These are phyloP conservation scores for Sorex maritimensis DNA, from an alignment of 2,797 vertebrate genomes.

Conservation along the genomic window DNA sequence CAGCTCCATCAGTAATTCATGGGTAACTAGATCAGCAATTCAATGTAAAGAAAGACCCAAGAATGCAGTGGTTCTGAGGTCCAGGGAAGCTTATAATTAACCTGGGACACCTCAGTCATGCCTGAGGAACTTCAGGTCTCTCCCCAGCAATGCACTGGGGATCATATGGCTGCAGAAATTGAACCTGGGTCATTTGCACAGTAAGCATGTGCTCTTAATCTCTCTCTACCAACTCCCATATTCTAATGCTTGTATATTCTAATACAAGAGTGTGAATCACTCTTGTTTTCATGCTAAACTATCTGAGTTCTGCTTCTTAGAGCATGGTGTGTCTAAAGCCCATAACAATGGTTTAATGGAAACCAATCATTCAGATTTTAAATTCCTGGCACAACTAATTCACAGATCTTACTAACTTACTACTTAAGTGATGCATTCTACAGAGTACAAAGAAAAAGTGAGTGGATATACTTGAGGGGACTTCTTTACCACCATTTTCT, in stretches of 20 bases:
- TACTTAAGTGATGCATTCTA: background rate
- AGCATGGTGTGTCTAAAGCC: background rate
- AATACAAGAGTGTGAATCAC: no score
- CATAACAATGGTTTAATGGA: background rate
- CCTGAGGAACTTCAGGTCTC: no score
- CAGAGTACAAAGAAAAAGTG: background rate
- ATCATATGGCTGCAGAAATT: no score
- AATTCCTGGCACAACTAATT: background rate
- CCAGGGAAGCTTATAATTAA: no score
- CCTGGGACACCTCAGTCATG: no score
- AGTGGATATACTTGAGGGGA: background rate
- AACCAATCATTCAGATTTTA: background rate
- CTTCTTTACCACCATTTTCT: background rate
- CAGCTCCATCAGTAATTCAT: no score
- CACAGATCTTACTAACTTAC: background rate
- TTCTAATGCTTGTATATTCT: background rate
- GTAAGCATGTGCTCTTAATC: no score
- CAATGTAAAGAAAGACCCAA: no score
- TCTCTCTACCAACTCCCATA: background rate
- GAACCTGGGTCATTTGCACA: no score
- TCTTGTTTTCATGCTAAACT: background rate
- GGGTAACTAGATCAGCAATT: no score
- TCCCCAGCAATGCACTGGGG: no score
- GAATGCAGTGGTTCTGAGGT: no score
- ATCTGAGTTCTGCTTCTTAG: background rate